Evolutionary conservation across 2,113 vertebrate genomes (phyloP), one percentile per base, ranked within the genome.

Genomic region (Xenopus borealis): DNA sequence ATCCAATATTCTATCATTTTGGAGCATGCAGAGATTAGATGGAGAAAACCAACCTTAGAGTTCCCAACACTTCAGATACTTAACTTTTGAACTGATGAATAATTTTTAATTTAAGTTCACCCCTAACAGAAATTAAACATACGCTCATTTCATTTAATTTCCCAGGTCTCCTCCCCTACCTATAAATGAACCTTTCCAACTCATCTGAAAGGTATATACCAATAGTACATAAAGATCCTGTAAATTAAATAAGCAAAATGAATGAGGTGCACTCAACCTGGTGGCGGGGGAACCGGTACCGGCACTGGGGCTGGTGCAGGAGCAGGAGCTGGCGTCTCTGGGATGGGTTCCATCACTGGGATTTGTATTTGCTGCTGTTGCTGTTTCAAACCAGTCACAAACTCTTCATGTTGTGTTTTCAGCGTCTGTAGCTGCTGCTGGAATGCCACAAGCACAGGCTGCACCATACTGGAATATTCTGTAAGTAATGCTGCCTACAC

Each of bases 361-460:
- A 92, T 86, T 23, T 87, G 88, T 1, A 88, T 80, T 53, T 14
- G 86, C 50, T 79, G 87, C 62, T 72, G 83, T 83, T 87, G 93
- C 82, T 95, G 95, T 0, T 94, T 94, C 66, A 98, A 80, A 63
- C 91, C 96, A 81, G 79, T 78, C 1, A 99, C 94, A 58, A 98
- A 98, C 75, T 99, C 95, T 3, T 98, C 94, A 0, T 99, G 97
- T 44, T 98, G 97, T 0, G 91, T 93, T 83, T 99, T 97, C 66
- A 99, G 79, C 16, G 85, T 86, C 87, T 98, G 96, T 66, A 98
- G 94, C 90, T 99, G 96, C 87, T 98, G 96, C 72, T 99, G 97
- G 83, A 99, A 97, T 55, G 96, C 95, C 44, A 97, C 79, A 72
- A 98, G 97, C 11, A 99, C 90, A 0, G 97, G 97, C 86, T 98